Percentiles rank a stretch among this genome's conserved stretches.
Conservation (phyloP, 2,797 vertebrate species). For the Sitta carolinensis region DNA sequence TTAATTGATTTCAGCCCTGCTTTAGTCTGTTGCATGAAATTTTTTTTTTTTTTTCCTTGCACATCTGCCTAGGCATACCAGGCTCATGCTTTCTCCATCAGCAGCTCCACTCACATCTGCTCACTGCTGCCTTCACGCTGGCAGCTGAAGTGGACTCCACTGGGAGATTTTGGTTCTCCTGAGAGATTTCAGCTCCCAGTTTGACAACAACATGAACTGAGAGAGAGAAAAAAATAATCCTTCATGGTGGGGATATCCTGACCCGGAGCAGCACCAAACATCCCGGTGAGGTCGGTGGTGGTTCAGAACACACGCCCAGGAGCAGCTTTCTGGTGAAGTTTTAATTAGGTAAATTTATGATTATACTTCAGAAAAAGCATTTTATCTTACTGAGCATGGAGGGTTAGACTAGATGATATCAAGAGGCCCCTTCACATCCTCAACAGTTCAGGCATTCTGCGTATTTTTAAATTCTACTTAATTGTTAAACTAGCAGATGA, state of each 20-base stretch:
- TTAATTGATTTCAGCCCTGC: not conserved
- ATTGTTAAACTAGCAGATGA: not conserved
- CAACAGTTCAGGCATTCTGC: not conserved
- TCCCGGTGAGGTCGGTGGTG: accelerated
- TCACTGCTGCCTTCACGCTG: not conserved
- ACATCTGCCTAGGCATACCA: not conserved
- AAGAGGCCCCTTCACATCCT: not conserved
- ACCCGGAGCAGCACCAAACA: not conserved
- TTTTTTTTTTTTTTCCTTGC: not conserved
- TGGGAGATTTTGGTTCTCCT: not conserved
- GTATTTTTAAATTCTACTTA: not conserved
- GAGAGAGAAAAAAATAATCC: not conserved
- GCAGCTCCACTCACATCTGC: not conserved
- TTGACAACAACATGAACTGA: not conserved
- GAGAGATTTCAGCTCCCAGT: not conserved
- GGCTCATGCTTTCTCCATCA: not conserved
- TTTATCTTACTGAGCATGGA: not conserved
- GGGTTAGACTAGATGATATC: not conserved
- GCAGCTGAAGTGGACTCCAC: not conserved
- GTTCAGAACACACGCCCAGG: not conserved
- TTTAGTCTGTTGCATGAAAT: not conserved
- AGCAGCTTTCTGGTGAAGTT: not conserved
- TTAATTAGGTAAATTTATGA: not conserved
- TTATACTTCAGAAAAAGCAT: not conserved
- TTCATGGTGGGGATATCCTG: not conserved